These are phyloP conservation scores for Panagrolaimus sp. DNA, from an alignment of 1,140 invertebrate genomes.

Conservation along the genomic window DNA sequence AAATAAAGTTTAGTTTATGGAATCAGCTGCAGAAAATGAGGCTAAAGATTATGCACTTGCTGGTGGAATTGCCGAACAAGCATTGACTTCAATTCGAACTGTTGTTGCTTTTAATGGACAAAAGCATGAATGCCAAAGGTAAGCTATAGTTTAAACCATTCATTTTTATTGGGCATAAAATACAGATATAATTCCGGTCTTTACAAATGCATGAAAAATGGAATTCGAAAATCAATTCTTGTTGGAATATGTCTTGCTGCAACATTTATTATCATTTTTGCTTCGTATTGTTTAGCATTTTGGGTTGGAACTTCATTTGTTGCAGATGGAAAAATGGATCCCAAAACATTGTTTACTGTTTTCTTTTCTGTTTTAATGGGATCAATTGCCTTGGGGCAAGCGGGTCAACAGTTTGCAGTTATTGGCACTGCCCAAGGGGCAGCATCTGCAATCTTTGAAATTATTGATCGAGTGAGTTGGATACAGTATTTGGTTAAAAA, in stretches of 20 bases:
- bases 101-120: constrained; percentile 77
- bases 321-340: constrained; percentile 19
- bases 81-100: constrained; percentile 70
- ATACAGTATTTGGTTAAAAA: background rate
- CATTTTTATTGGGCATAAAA: too few species aligned
- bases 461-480: constrained; percentile 32
- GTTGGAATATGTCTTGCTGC: constrained; percentile 35
- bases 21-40: constrained; percentile 67
- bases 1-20: constrained; percentile 32
- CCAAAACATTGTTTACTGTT: constrained; percentile 23
- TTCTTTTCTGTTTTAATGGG: constrained; percentile 46
- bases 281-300: constrained; percentile 34
- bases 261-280: constrained; percentile 30
- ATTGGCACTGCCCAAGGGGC: constrained; percentile 50
- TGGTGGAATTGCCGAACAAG: constrained; percentile 74
- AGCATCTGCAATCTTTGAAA: constrained; percentile 42
- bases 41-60: constrained; percentile 72
- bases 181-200: constrained; percentile 20
- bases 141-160: too few species aligned
- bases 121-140: constrained; percentile 58
- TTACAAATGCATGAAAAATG: constrained; percentile 21
- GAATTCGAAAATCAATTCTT: constrained; percentile 26
- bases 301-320: constrained; percentile 42
- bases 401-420: constrained; percentile 38
- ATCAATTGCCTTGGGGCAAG: too few species aligned